Base-by-base conservation (phyloP, 2,888 invertebrate genomes). In the Drosophila birchii region DNA sequence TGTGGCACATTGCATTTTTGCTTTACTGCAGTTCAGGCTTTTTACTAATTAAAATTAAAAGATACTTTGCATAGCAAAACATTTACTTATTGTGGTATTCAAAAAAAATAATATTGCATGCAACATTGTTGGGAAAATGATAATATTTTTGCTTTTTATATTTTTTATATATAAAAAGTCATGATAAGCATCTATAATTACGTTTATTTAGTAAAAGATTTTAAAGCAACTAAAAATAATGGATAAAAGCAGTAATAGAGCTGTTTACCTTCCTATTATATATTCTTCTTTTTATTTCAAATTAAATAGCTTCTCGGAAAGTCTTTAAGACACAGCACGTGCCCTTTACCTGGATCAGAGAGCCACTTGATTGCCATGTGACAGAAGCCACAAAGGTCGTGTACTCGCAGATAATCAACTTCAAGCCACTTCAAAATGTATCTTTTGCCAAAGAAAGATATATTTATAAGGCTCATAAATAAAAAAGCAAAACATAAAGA, bases 401-500 rank as follows among this genome's bases (percentile, higher is more conserved):
- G 61, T 70, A 54, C 64, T 43, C 7, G 43, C 45, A 68, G 86
- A 79, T 88, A 85, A 88, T 85, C 87, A 87, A 60, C 76, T 74
- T 56, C 20, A 41, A 39, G 54, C 54, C 32, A 39, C 67, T 55
- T 76, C 69, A 43, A 68, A 43, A 53, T 75, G 72, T 71, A 51
- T 59, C 68, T 69, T 43, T 61, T 79, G 67, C 78, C 66, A 11
- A 74, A 69, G 56, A 68, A 29, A 85, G 76, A 74, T 78, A 72
- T 80, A 83, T 86, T 86, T 86, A 89, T 89, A 88, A 83, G 79
- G 76, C 70, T 73, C 88, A 86, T 86, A 89, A 86, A 88, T 88
- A 86, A 81, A 80, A 80, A 73, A 80, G 74, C 76, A 82, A 26
- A 26, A 87, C 49, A 66, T 23, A 20, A 20, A 45, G 62, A n/a